Evolutionary conservation across 2,113 vertebrate species (phyloP), one percentile per base, ranked within the genome.

Genomic region (Tringa solitaria): DNA sequence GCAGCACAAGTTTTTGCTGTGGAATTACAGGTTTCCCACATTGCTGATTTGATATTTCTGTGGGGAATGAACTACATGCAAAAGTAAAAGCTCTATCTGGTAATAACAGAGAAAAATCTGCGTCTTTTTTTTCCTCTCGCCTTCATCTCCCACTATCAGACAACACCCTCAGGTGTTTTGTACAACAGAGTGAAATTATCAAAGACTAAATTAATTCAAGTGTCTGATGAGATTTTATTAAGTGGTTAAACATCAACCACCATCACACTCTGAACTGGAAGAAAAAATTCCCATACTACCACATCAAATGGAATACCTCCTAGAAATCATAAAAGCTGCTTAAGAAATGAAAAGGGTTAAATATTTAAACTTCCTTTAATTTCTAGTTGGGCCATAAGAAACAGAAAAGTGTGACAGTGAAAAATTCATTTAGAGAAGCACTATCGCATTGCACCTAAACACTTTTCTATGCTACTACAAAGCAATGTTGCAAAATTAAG

Each of bases 301-400:
- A 96, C 89, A 96, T 95, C 96, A 96, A 95, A 95, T 51, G 37
- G n/a, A 90, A 92, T 56, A 60, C 65, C 94, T 91, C 61, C 77
- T 83, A 93, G 86, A 95, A 93, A 90, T 41, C 76, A 72, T 87
- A 92, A 81, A 64, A 67, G 69, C 86, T 54, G 70, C 70, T 83
- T 82, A 75, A 92, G 74, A 91, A 91, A 87, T 69, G 9, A 84
- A 73, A 76, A 57, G 81, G 37, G 80, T 12, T 89, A 87, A 84
- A 28, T 54, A 80, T 8, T 89, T 83, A 69, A 92, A 28, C 45
- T 64, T 93, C 73, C 60, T 93, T 86, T 84, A 61, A 89, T 91
- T 96, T 95, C 86, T 18, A 48, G 37, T 12, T 84, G 83, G 86
- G 89, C 57, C 56, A 45, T 30, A n/a, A 81, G 75, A 91, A 78